Evolutionary conservation across 2,113 vertebrate genomes (phyloP), one percentile per base, ranked within the genome.

Genomic region (Colistium nudipinnis): DNA sequence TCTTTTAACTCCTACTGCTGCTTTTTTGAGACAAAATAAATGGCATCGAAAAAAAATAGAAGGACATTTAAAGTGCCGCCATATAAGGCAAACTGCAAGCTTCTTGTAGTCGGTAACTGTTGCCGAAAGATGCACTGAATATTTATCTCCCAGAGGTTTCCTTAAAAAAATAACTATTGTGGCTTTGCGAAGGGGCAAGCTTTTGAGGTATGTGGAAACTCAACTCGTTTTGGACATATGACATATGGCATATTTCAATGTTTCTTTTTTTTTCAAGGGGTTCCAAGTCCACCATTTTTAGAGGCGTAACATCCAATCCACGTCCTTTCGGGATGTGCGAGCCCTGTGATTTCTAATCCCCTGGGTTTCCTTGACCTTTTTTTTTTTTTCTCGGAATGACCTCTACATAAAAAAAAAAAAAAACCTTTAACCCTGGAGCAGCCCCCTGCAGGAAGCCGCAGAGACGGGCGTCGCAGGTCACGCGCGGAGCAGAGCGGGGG

Each of bases 401-500:
- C 48, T 62, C 53, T 33, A 45, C 10, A 61, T 6, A 33, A 68
- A 70, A 16, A 14, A 13, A 16, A 43, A 30, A 53, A 28, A 31
- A 4, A 7, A 31, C 30, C 75, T 12, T 62, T 76, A 33, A 69
- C 68, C 55, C 24, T 22, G 52, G 36, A 25, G 27, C 39, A 38
- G 27, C 60, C 38, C n/a, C 13, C 53, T 36, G 61, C 53, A 59
- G 74, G 6, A 13, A 43, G 28, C 1, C 39, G 59, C 69, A 47
- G 17, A 27, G 30, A 61, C 33, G 49, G 56, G 43, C 62, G 36
- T 64, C n/a, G n/a, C n/a, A 28, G 47, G 80, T 57, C 74, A 54
- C 53, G 12, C 51, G 73, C 64, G 53, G 45, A 51, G 47, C 63
- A 43, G 59, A 38, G 70, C 62, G 66, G 67, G 83, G 70, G 82